These are phyloP conservation scores for Oxyscelio sp. DNA, from an alignment of 2,888 invertebrate genomes.

Conservation along the genomic window DNA sequence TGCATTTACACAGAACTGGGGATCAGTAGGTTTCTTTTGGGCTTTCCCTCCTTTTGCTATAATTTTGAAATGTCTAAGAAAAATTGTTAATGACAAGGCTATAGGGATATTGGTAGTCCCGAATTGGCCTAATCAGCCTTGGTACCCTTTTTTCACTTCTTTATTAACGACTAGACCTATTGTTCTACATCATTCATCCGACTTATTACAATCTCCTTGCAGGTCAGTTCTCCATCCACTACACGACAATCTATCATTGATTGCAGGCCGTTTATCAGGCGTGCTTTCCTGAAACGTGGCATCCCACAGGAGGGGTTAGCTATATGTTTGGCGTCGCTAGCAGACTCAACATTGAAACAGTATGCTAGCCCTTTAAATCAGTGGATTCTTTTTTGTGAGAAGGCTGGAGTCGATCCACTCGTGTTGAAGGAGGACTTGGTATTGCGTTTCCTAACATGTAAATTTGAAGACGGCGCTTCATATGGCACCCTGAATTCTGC, in stretches of 20 bases:
- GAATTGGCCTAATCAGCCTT: too few species aligned
- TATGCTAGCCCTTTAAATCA: constrained; percentile 70
- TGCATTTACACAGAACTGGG: constrained; percentile 67
- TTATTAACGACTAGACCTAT: constrained; percentile 38
- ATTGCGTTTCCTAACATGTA: constrained; percentile 54
- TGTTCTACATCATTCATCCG: constrained; percentile 15
- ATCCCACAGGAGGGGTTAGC: constrained; percentile 43
- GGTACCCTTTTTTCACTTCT: constrained; percentile 23
- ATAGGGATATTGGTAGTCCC: constrained; percentile 44
- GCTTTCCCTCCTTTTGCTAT: constrained; percentile 68
- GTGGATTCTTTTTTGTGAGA: constrained; percentile 72
- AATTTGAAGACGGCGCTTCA: constrained; percentile 48
- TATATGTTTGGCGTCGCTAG: constrained; percentile 71
- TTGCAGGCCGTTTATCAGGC: constrained; percentile 43
- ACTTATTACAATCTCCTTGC: constrained; percentile 54
- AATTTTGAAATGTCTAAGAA: constrained; percentile 57
- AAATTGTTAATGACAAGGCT: constrained; percentile 61
- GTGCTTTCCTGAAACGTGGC: constrained; percentile 8
- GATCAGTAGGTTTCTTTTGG: constrained; percentile 44
- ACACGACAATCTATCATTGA: constrained; percentile 11
- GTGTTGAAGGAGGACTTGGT: constrained; percentile 3
- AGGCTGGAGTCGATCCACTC: constrained; percentile 10
- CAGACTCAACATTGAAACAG: constrained; percentile 70
- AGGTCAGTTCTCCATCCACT: constrained; percentile 25
- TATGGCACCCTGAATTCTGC: constrained; percentile 67